These are phyloP conservation scores for Hassar affinis DNA, from an alignment of 2,113 vertebrate species.

Conservation along the genomic window DNA sequence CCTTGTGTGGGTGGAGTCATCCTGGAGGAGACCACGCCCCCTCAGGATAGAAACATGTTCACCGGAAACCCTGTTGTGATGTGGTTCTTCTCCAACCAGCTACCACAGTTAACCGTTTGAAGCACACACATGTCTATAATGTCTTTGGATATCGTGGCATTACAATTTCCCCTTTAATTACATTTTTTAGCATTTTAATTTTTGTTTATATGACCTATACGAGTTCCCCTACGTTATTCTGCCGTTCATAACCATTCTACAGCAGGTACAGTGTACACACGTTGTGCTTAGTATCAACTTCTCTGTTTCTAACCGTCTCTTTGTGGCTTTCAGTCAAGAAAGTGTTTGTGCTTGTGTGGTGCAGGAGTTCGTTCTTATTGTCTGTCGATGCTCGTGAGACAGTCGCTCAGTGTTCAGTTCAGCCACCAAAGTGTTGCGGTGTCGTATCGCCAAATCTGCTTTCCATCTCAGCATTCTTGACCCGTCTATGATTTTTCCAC, in stretches of 20 bases:
- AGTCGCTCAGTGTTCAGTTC: conserved; percentile 24
- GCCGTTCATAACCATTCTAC: not conserved
- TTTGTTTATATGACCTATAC: too few relatives aligned
- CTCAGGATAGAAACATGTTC: not conserved
- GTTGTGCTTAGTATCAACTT: not conserved
- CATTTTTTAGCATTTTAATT: not conserved
- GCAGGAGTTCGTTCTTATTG: not conserved
- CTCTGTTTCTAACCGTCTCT: not conserved
- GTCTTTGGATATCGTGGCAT: not conserved
- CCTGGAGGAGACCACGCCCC: not conserved
- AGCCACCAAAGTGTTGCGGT: not conserved
- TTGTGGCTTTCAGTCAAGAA: not conserved
- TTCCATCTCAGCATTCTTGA: conserved; percentile 30
- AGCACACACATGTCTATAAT: not conserved
- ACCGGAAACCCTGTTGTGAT: too few relatives aligned
- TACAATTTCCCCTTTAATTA: not conserved
- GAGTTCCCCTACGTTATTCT: too few relatives aligned
- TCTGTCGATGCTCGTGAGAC: not conserved
- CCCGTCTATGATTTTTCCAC: conserved; percentile 43
- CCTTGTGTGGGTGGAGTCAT: not conserved
- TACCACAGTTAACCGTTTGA: not conserved
- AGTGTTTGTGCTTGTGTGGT: not conserved
- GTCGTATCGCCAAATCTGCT: conserved; percentile 21
- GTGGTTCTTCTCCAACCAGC: not conserved
- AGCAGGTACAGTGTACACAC: not conserved